Conservation (phyloP, 2,888 invertebrate genomes). For the Elaeidobius kamerunicus region DNA sequence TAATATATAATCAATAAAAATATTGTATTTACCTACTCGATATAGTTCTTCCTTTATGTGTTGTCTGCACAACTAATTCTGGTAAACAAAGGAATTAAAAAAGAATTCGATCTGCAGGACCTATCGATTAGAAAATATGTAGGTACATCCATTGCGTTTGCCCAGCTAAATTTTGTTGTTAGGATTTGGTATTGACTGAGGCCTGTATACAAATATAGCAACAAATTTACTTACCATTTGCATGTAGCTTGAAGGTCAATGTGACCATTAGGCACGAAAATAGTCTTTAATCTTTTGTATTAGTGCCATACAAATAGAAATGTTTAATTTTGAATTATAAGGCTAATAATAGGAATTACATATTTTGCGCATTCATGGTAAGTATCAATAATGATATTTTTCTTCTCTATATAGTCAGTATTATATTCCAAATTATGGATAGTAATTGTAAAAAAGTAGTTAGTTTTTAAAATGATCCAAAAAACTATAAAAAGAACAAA, state of each 20-base stretch:
- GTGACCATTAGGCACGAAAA: not conserved
- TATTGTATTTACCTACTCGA: not conserved
- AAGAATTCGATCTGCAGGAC: not conserved
- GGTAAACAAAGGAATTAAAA: not conserved
- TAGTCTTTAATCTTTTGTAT: too few relatives aligned
- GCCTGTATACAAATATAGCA: not conserved
- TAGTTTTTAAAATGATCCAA: too few relatives aligned
- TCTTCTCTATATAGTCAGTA: too few relatives aligned
- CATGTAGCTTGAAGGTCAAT: not conserved
- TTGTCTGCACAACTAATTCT: not conserved
- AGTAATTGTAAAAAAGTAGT: too few relatives aligned
- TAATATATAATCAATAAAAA: not conserved
- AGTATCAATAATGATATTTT: too few relatives aligned
- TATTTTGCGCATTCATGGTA: too few relatives aligned
- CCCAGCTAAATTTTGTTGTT: conserved; percentile 9
- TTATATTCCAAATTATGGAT: too few relatives aligned
- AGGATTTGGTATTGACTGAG: conserved; percentile 1
- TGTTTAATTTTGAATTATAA: too few relatives aligned
- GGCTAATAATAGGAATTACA: too few relatives aligned
- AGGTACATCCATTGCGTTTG: conserved; percentile 6
- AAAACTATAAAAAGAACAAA: too few relatives aligned
- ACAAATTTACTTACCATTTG: not conserved
- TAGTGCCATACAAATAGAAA: too few relatives aligned
- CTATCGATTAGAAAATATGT: not conserved
- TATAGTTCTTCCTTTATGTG: not conserved